Evolutionary conservation across 92 coral and sea anemone genomes (phyloP), one percentile per base, ranked within the genome.

Genomic region (Meandrina meandrites): DNA sequence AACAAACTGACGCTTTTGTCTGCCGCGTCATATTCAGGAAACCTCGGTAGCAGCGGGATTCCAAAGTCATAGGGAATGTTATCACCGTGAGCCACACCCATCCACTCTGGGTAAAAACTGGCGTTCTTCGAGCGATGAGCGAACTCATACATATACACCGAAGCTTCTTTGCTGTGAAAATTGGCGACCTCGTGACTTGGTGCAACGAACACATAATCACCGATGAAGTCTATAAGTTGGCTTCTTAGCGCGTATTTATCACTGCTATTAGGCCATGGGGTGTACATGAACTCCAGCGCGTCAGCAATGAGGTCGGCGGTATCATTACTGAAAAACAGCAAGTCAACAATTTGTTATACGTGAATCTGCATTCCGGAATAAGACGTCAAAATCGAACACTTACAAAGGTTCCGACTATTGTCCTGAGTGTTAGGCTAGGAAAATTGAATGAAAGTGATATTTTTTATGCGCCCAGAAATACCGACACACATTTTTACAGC

Each of bases 141-240:
- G 40, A 90, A 90, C 79, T 79, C 81, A 62, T 85, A 90, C 90
- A 90, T 90, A 77, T 56, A 90, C 17, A 79, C 92, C 7, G 66
- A 64, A 27, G 90, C 92, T 32, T 24, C 2, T 40, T 81, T 71
- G n/a, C 89, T 86, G 84, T 90, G 92, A 51, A 64, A 53, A 9
- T 78, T 35, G 1, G 82, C 81, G 50, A 85, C 89, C 9, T 87
- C 86, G 50, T 85, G 86, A 9, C 86, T 89, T 1, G 92, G 89
- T 66, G 92, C 92, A n/a, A 87, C 86, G 79, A 85, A 89, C 56
- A 56, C 54, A 74, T 19, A 58, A 57, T 89, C 92, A 37, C 89
- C 78, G 30, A 89, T 35, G 11, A 75, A 17, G 75, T 89, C 86
- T 37, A 56, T 36, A 18, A 89, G 82, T 50, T 85, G 79, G 80